phyloP scores from a whole-genome alignment of 1,140 invertebrate species.

The Schlechtendalia chinensis region DNA sequence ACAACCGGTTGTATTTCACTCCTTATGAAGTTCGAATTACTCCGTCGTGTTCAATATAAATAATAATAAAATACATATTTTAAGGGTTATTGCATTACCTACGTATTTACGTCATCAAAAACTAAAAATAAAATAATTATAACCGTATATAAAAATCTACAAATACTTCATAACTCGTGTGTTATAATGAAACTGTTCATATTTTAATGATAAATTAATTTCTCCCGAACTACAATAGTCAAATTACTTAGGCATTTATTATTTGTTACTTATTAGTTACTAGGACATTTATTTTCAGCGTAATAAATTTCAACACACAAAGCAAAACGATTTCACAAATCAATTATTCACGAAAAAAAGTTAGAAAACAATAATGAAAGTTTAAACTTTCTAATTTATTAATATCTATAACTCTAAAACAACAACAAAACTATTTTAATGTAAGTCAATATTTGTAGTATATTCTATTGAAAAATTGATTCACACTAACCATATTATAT shows the following conservation, averaged over 20 bases:
- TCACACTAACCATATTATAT: conserved; percentile 37
- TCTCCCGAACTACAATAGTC: not conserved
- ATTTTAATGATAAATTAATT: not conserved
- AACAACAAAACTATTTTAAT: not conserved
- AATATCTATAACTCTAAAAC: not conserved
- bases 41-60: not conserved
- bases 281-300: not conserved
- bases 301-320: not conserved
- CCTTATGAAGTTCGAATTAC: conserved; percentile 18
- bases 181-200: not conserved
- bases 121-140: too few species aligned
- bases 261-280: not conserved
- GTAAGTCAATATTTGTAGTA: not conserved
- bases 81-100: conserved; percentile 1
- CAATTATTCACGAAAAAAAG: not conserved
- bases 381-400: not conserved
- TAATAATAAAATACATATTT: not conserved
- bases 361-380: not conserved
- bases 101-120: not conserved
- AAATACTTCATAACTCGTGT: not conserved
- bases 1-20: conserved; percentile 41
- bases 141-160: not conserved
- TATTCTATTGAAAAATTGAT: not conserved
- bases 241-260: not conserved
- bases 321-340: not conserved